Conservation (phyloP, 2,797 vertebrate genomes). For the Megaceryle alcyon region DNA sequence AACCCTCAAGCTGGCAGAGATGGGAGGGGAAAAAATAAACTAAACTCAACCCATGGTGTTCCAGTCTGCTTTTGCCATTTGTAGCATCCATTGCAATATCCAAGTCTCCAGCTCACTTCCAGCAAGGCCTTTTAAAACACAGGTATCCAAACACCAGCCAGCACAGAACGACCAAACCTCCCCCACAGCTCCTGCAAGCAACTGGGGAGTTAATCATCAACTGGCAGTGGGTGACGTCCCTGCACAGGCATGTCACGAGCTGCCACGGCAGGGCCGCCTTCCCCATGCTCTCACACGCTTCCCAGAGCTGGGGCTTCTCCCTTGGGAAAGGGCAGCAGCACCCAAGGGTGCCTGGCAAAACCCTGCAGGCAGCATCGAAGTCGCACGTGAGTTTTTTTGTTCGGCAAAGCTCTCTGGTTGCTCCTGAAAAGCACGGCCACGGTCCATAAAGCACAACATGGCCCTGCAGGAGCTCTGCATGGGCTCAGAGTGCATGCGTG, state of each 20-base stretch:
- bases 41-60: accelerated
- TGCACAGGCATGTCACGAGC: neutral
- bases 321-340: too few relatives aligned
- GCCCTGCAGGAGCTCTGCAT: neutral
- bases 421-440: accelerated
- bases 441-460: neutral
- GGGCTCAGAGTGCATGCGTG: accelerated
- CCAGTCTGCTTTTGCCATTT: neutral
- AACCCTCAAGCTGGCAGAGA: neutral
- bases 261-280: neutral
- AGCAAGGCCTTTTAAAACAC: neutral
- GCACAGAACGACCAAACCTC: neutral
- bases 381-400: accelerated
- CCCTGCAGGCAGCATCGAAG: accelerated
- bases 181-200: neutral
- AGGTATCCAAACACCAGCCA: neutral
- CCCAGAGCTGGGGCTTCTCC: neutral
- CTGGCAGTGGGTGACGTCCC: accelerated
- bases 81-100: accelerated
- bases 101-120: neutral
- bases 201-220: neutral
- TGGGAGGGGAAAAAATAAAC: too few relatives aligned
- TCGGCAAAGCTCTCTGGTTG: accelerated
- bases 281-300: accelerated
- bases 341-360: neutral